These are phyloP conservation scores for Ceratina japonica DNA, from an alignment of 1,140 invertebrate genomes.

Conservation along the genomic window DNA sequence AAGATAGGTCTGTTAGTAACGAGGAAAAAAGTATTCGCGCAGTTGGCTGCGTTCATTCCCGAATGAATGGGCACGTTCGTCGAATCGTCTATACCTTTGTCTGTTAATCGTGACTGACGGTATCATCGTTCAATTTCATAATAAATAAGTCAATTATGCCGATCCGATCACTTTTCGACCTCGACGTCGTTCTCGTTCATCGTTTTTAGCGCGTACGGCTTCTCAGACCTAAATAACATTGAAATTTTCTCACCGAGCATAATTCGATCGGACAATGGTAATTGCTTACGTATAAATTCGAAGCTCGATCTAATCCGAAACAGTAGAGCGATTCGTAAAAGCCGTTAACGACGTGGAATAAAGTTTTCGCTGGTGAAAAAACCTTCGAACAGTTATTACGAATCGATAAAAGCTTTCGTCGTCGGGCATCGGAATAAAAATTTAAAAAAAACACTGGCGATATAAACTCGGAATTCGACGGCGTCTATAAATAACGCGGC, in stretches of 20 bases:
- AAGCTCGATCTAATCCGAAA: background rate
- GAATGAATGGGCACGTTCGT: no score
- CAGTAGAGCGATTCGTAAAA: background rate
- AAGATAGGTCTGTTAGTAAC: no score
- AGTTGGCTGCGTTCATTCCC: no score
- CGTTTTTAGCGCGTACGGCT: background rate
- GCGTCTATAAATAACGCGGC: background rate
- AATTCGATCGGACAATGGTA: background rate
- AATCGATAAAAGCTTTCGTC: slow-evolving; percentile 12
- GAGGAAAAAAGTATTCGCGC: no score
- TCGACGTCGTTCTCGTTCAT: background rate
- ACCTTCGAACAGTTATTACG: background rate
- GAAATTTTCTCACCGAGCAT: no score
- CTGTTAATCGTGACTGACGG: no score
- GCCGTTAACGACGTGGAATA: background rate
- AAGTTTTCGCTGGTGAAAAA: background rate
- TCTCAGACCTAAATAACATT: no score
- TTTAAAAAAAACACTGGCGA: background rate
- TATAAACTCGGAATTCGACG: slow-evolving; percentile 18
- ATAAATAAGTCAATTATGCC: background rate
- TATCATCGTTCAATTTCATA: no score
- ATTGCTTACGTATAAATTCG: background rate
- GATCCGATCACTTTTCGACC: background rate
- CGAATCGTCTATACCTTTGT: no score
- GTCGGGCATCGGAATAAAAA: background rate